Base-by-base conservation (phyloP, 2,797 vertebrate species). In the Spatula clypeata region DNA sequence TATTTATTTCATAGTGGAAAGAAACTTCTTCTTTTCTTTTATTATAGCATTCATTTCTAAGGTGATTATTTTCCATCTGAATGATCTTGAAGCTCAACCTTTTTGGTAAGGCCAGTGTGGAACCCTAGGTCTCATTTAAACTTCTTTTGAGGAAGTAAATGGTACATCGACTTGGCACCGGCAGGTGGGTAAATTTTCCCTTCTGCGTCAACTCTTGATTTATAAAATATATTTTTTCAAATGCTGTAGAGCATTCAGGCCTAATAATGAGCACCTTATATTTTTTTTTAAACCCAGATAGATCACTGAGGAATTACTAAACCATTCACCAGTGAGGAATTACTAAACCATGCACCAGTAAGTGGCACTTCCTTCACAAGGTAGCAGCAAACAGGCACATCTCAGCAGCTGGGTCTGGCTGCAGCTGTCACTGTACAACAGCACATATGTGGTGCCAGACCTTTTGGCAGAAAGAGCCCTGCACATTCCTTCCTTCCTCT, bases 61-160 rank as follows among this genome's bases (percentile, higher is more conserved):
- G 82, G 42, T 83, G 14, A 42, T 92, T 85, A 55, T 91, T 95
- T 93, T 94, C 49, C 69, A 29, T 89, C 38, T 83, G 87, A 93
- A 86, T 72, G 82, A 24, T 91, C 44, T 69, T 67, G 49, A 74
- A 74, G 34, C 26, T 93, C 64, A 45, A 76, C 29, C 9, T 54
- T 90, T 69, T 51, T 15, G 23, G n/a, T 91, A 92, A 87, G 81
- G 49, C 23, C 57, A 72, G 7, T 32, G 42, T 58, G 49, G 88
- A 85, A 86, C 32, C 0, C 0, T 49, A 71, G 65, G 38, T 57
- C 44, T 95, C 47, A 36, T 38, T 81, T 79, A 86, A 90, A 81
- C 74, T 87, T 80, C 74, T 74, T 93, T 87, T 57, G 57, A 71
- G 77, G 70, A 69, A 87, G 67, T 60, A 91, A 85, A 73, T 42